Percentiles rank a stretch among this genome's conserved stretches.
These are phyloP conservation scores for Limenitis arthemis DNA, from an alignment of 2,888 invertebrate genomes.

Conservation along the genomic window DNA sequence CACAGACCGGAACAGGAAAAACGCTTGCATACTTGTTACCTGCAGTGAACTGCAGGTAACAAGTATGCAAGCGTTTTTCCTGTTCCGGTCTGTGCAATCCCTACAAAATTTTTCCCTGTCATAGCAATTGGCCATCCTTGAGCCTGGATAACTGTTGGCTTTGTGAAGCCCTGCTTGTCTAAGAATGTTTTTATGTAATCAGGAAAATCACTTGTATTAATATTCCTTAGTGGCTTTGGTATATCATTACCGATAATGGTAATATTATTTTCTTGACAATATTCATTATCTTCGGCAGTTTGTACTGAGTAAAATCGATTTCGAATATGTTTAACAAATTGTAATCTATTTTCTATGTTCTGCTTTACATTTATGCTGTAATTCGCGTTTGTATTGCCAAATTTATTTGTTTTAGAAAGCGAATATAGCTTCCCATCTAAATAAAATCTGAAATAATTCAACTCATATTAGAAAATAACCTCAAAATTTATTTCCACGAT, in stretches of 20 bases:
- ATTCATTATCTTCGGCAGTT: constrained; percentile 66
- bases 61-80: constrained; percentile 85
- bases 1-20: constrained; percentile 86
- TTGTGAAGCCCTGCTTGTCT: constrained; percentile 74
- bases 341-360: background rate
- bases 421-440: constrained; percentile 31
- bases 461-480: constrained; percentile 5
- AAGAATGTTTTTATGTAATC: constrained; percentile 77
- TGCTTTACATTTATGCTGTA: constrained; percentile 1
- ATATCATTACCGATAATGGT: constrained; percentile 79
- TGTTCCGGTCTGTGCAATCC: constrained; percentile 88
- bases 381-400: constrained; percentile 1
- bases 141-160: constrained; percentile 87
- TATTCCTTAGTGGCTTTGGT: constrained; percentile 82
- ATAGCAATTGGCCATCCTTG: constrained; percentile 89
- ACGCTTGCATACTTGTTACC: constrained; percentile 82
- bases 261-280: constrained; percentile 77
- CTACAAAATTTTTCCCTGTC: constrained; percentile 85
- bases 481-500: background rate
- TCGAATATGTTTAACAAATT: constrained; percentile 21
- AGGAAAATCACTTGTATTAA: constrained; percentile 83
- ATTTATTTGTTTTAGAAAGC: constrained; percentile 18
- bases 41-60: too few species aligned
- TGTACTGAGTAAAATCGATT: constrained; percentile 43
- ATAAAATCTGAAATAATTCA: constrained; percentile 36